These are phyloP conservation scores for Empidonax traillii DNA, from an alignment of 2,113 vertebrate species.

Conservation along the genomic window DNA sequence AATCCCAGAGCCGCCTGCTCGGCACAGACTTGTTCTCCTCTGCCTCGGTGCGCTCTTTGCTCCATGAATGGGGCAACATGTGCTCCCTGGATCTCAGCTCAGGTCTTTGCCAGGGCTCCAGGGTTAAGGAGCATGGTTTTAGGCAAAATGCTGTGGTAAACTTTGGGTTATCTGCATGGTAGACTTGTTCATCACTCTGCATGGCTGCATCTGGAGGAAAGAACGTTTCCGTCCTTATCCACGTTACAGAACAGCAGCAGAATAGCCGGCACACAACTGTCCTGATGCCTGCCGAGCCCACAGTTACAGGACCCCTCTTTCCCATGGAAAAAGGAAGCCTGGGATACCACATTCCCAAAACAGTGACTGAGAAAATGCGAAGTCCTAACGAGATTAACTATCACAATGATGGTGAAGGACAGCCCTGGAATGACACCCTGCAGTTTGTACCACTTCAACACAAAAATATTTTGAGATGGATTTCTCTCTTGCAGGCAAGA, in stretches of 20 bases:
- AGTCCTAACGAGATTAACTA: neutral
- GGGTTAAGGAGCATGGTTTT: accelerated
- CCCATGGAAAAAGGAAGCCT: neutral
- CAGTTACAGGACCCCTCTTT: accelerated
- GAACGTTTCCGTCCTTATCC: neutral
- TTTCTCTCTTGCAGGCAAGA: neutral
- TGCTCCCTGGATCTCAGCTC: neutral
- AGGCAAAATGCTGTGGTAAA: neutral
- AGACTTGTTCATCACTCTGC: neutral
- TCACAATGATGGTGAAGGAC: accelerated
- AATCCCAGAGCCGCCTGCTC: neutral
- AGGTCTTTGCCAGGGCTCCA: neutral
- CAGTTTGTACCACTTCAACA: neutral
- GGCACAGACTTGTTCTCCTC: neutral
- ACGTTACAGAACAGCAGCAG: neutral
- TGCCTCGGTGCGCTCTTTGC: neutral
- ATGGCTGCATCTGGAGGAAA: neutral
- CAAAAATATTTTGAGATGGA: neutral
- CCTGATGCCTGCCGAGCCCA: neutral
- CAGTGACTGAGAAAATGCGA: neutral
- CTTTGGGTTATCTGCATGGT: neutral
- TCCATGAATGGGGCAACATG: accelerated
- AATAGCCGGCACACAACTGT: accelerated
- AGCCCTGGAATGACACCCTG: neutral
- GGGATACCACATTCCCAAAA: neutral